Conservation (phyloP, 2,888 invertebrate species). For the Dryobotodes eremita region DNA sequence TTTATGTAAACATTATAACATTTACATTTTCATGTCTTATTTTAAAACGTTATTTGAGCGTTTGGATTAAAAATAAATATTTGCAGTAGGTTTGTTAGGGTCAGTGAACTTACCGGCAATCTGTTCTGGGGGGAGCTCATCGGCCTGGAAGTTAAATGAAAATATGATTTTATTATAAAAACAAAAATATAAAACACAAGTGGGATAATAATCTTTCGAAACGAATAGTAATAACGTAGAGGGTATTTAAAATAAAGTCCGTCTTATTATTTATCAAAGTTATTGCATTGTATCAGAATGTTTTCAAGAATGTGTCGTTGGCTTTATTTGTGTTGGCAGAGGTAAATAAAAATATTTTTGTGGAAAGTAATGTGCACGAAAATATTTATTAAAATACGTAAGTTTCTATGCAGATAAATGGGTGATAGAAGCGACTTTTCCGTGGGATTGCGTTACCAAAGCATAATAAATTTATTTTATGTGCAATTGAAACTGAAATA, state of each 20-base stretch:
- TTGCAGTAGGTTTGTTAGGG: slow-evolving; percentile 64
- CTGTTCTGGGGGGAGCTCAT: slow-evolving; percentile 97
- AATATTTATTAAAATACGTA: slow-evolving; percentile 53
- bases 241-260: slow-evolving; percentile 9
- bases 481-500: slow-evolving; percentile 87
- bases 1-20: slow-evolving; percentile 75
- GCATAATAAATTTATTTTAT: slow-evolving; percentile 86
- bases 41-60: slow-evolving; percentile 60
- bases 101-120: slow-evolving; percentile 94
- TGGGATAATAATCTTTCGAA: slow-evolving; percentile 12
- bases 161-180: slow-evolving; percentile 60
- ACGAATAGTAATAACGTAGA: background rate
- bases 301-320: slow-evolving; percentile 32
- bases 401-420: slow-evolving; percentile 61
- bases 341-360: slow-evolving; percentile 57
- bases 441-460: slow-evolving; percentile 73
- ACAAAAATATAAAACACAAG: slow-evolving; percentile 26
- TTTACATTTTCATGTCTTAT: slow-evolving; percentile 68
- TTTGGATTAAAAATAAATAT: slow-evolving; percentile 66
- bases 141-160: slow-evolving; percentile 92
- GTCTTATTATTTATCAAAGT: slow-evolving; percentile 30
- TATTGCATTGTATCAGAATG: slow-evolving; percentile 27
- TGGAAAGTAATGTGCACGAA: slow-evolving; percentile 34
- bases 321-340: slow-evolving; percentile 54
- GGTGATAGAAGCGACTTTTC: slow-evolving; percentile 72